Percentiles rank a stretch among this genome's conserved stretches.
phyloP scores from a whole-genome alignment of 2,888 invertebrate species.

The Balanococcus diminutus region DNA sequence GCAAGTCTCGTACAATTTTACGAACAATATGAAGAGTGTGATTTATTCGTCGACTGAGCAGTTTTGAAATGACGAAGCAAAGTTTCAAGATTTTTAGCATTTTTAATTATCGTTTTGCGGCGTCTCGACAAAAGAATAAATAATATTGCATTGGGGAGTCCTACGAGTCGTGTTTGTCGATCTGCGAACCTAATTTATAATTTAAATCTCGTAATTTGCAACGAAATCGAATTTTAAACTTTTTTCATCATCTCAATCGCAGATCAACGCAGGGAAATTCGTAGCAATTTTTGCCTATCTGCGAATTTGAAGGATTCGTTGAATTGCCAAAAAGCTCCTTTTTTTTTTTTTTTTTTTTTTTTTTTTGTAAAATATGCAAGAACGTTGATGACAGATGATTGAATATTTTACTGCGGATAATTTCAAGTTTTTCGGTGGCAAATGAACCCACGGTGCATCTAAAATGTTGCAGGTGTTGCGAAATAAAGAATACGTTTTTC shows the following conservation, averaged over 20 bases:
- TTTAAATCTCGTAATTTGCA: no score
- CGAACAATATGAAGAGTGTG: neutral
- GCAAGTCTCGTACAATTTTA: neutral
- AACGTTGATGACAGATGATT: neutral
- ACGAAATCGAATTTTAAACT: no score
- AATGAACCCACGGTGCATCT: neutral
- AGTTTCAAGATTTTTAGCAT: constrained; percentile 2
- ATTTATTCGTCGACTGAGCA: neutral
- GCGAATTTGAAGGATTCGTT: no score
- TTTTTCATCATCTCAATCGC: no score
- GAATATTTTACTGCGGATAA: neutral
- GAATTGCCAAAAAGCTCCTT: no score
- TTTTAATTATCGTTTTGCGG: constrained; percentile 1
- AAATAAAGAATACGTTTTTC: neutral
- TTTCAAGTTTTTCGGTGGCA: neutral
- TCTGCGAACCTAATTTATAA: no score
- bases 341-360: no score
- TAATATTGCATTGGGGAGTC: neutral
- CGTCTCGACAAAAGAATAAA: neutral
- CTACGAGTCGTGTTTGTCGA: neutral
- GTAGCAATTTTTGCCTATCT: no score
- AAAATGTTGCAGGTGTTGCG: neutral
- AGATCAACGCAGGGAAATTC: no score
- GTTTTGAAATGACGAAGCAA: neutral
- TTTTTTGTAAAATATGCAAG: neutral